These are phyloP conservation scores for Phyllotreta cruciferae DNA, from an alignment of 2,888 invertebrate genomes.

Conservation along the genomic window DNA sequence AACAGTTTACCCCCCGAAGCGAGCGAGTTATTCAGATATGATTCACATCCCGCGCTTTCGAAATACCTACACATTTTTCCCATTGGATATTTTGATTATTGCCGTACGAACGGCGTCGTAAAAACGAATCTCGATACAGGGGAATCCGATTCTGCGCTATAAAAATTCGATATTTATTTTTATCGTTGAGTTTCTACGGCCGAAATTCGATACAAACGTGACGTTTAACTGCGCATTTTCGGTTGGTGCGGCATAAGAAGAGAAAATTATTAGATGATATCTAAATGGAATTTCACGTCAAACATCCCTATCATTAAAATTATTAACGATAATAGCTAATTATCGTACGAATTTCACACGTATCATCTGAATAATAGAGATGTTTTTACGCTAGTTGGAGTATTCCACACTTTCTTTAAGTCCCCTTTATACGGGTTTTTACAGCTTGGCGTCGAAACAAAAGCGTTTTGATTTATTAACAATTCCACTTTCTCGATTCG, in stretches of 20 bases:
- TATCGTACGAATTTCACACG: conserved; percentile 1
- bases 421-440: not conserved
- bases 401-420: conserved; percentile 5
- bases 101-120: conserved; percentile 18
- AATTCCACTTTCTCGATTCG: conserved; percentile 13
- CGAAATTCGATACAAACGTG: conserved; percentile 13
- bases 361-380: conserved; percentile 4
- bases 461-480: conserved; percentile 20
- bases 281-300: conserved; percentile 1
- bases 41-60: conserved; percentile 29
- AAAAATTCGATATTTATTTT: conserved; percentile 20
- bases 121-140: conserved; percentile 15
- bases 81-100: conserved; percentile 24
- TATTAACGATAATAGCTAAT: not conserved
- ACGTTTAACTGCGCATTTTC: not conserved
- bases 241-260: too few species aligned
- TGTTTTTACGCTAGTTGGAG: not conserved
- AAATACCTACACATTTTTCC: conserved; percentile 20
- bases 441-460: conserved; percentile 9
- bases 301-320: not conserved
- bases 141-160: conserved; percentile 19
- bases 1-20: conserved; percentile 47
- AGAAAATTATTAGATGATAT: conserved; percentile 1
- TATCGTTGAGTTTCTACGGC: conserved; percentile 6
- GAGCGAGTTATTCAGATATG: conserved; percentile 44